These are phyloP conservation scores for Torymus aiolomorphi DNA, from an alignment of 2,888 invertebrate genomes.

Conservation along the genomic window DNA sequence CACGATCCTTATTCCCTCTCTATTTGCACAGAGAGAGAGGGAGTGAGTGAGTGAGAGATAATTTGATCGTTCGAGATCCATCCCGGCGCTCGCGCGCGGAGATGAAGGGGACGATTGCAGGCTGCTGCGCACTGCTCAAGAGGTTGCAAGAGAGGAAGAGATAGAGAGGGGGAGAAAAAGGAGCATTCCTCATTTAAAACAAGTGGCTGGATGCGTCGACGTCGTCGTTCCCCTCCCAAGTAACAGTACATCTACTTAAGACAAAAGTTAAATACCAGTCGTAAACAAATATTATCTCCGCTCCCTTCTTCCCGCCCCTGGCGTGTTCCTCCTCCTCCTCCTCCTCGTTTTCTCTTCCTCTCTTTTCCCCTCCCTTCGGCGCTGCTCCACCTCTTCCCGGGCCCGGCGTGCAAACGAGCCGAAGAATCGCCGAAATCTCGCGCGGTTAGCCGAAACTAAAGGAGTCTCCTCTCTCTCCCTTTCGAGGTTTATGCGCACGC, in stretches of 20 bases:
- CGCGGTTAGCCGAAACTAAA: constrained; percentile 46
- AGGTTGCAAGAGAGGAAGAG: no score
- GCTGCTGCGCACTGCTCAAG: no score
- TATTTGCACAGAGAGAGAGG: no score
- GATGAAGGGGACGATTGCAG: no score
- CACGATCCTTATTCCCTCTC: no score
- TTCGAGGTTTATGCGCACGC: no score
- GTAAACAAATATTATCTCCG: constrained; percentile 50
- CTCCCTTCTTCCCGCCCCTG: neutral
- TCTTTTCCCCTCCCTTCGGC: neutral
- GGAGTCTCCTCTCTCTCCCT: constrained; percentile 26
- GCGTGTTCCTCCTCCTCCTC: neutral
- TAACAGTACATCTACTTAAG: constrained; percentile 28
- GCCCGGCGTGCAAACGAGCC: constrained; percentile 39
- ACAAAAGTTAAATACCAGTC: constrained; percentile 44
- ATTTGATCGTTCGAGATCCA: no score
- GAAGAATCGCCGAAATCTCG: constrained; percentile 47
- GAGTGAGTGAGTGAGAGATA: no score
- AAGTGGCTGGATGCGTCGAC: neutral
- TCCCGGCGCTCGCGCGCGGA: no score
- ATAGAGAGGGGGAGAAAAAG: no score
- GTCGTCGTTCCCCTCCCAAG: constrained; percentile 3
- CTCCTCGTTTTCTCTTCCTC: neutral
- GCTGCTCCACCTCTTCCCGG: constrained; percentile 20
- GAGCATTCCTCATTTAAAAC: constrained; percentile 27